These are phyloP conservation scores for Phalera bucephala DNA, from an alignment of 2,888 invertebrate species.

Conservation along the genomic window DNA sequence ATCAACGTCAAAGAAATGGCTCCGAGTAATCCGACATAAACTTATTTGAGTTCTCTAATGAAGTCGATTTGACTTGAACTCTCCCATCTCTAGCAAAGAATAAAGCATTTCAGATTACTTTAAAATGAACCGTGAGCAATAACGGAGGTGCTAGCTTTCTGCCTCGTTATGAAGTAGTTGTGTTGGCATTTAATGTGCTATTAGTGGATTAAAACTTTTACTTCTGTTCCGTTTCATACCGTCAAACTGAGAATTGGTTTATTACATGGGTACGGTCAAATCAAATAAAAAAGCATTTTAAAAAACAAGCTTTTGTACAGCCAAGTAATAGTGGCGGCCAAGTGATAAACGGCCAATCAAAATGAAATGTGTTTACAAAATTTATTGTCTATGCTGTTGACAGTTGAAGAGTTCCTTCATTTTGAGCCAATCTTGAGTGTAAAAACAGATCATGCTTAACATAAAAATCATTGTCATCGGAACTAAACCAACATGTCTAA, in stretches of 20 bases:
- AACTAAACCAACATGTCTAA: too few relatives aligned
- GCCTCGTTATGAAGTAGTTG: slow-evolving; percentile 40
- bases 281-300: too few relatives aligned
- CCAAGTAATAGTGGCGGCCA: too few relatives aligned
- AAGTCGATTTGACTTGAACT: slow-evolving; percentile 7
- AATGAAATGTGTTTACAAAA: too few relatives aligned
- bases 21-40: neutral
- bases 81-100: slow-evolving; percentile 29
- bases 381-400: too few relatives aligned
- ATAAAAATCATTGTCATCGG: too few relatives aligned
- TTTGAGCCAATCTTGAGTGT: too few relatives aligned
- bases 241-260: slow-evolving; percentile 17
- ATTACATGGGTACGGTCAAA: too few relatives aligned
- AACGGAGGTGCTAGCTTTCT: slow-evolving; percentile 34
- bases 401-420: too few relatives aligned
- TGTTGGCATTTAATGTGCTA: slow-evolving; percentile 43
- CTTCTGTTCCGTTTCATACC: slow-evolving; percentile 22
- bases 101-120: slow-evolving; percentile 47
- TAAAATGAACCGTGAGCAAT: slow-evolving; percentile 48
- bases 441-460: too few relatives aligned
- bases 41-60: neutral
- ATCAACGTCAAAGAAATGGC: neutral
- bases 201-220: slow-evolving; percentile 51
- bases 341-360: too few relatives aligned
- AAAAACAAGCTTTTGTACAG: too few relatives aligned